Evolutionary conservation across 1,140 invertebrate genomes (phyloP), one percentile per base, ranked within the genome.

Genomic region (Trigoniulus corallinus): DNA sequence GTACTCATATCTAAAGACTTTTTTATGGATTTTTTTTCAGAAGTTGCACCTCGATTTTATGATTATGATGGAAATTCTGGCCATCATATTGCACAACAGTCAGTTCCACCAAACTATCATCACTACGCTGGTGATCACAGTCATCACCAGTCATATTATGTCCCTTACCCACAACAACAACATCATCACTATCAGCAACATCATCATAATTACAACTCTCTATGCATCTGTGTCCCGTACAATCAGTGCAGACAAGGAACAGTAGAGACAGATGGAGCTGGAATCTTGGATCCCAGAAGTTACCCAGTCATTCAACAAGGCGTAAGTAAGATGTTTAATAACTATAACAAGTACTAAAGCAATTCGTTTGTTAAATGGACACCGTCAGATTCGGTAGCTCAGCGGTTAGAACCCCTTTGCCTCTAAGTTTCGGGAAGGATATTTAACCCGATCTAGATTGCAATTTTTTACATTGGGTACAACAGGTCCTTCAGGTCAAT

Each of bases 181-280:
- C 7, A 34, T 34, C 29, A 34, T 34, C 29, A 34, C 29, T 7
- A 7, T 34, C 29, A 34, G 29, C 15, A 7, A 34, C 7, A 34
- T 7, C 29, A 7, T 34, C 42, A 44, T 44, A 12, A 18, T 44
- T 4, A 7, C 12, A 7, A 7, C 7, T 21, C 4, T 44, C 18
- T 20, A 27, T 64, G 62, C 41, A 55, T 58, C 34, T 68, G 66
- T 52, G 64, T 68, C 3, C 64, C 66, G 10, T 84, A 83, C 59
- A 84, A 80, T 59, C 72, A 77, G 10, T 85, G 82, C 52, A 70
- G 72, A n/a, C 71, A 80, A 47, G 72, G 72, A 1, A 72, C 71
- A 0, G 74, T 85, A 22, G 72, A 78, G 41, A 76, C 72, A 0
- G 74, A 85, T 58, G 84, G 84, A 2, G 62, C 72, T 21, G 80